These are phyloP conservation scores for Nemurella pictetii DNA, from an alignment of 2,888 invertebrate genomes.

Conservation along the genomic window DNA sequence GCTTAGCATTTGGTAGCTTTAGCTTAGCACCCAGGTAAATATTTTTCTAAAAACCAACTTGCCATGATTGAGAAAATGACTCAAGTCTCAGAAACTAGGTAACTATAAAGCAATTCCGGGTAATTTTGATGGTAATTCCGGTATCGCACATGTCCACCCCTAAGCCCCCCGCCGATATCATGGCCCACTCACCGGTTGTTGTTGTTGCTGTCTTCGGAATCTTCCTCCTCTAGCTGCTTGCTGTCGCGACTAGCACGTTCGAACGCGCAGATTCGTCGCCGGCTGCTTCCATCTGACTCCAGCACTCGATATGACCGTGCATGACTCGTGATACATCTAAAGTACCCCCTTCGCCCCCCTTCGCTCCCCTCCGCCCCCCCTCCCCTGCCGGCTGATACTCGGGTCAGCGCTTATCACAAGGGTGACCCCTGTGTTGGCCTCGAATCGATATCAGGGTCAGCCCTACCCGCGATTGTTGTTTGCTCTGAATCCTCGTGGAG, in stretches of 20 bases:
- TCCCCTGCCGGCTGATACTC: background rate
- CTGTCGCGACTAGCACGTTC: background rate
- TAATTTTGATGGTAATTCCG: no score
- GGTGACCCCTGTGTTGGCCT: background rate
- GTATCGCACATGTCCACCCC: no score
- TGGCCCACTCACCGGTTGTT: background rate
- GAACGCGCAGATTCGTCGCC: background rate
- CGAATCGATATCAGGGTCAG: background rate
- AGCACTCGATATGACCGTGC: background rate
- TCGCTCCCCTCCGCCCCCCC: background rate
- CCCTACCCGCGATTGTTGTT: background rate
- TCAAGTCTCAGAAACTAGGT: no score
- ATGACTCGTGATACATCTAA: background rate
- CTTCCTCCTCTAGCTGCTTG: background rate
- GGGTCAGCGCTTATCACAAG: background rate
- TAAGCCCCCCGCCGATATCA: no score
- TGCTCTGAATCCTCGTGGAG: background rate
- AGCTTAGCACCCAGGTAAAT: no score
- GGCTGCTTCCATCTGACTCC: background rate
- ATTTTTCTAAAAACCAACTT: no score
- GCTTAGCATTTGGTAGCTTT: no score
- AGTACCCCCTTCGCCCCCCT: no score
- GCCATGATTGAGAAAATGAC: no score
- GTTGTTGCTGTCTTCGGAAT: background rate
- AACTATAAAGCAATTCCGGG: no score